phyloP scores from a whole-genome alignment of 1,140 invertebrate genomes.

The Drosophila sturtevanti region DNA sequence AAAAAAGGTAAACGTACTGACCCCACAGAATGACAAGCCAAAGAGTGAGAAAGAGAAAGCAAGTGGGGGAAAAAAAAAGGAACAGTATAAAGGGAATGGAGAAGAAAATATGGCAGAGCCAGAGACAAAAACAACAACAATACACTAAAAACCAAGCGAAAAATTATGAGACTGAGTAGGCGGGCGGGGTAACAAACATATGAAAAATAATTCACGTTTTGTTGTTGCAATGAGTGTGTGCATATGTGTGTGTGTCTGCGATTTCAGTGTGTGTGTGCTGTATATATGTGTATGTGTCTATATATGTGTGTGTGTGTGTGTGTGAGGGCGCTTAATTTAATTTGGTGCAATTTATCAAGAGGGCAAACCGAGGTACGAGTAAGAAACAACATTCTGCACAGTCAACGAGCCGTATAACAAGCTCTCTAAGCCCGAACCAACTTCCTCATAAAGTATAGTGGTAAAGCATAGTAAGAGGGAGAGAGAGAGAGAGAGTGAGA shows the following conservation, averaged over 20 bases:
- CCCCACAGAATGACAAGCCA: slow-evolving; percentile 33
- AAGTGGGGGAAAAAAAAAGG: slow-evolving; percentile 36
- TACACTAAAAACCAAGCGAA: slow-evolving; percentile 25
- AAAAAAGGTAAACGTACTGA: slow-evolving; percentile 67
- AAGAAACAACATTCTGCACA: slow-evolving; percentile 43
- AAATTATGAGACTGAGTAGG: slow-evolving; percentile 61
- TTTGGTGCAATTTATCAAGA: slow-evolving; percentile 74
- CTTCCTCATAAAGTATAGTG: slow-evolving; percentile 16
- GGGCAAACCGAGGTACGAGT: slow-evolving; percentile 19
- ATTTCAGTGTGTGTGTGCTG: slow-evolving; percentile 24
- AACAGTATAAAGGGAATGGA: too few relatives aligned
- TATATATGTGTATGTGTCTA: slow-evolving; percentile 10
- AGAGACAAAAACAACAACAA: background rate
- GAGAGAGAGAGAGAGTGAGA: too few relatives aligned
- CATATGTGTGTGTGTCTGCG: slow-evolving; percentile 26
- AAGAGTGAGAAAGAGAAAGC: background rate
- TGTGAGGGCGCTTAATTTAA: slow-evolving; percentile 70
- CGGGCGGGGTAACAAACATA: slow-evolving; percentile 44
- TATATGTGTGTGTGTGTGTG: slow-evolving; percentile 28
- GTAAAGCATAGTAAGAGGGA: background rate
- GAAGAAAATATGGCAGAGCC: slow-evolving; percentile 42
- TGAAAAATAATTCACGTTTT: slow-evolving; percentile 71
- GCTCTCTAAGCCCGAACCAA: slow-evolving; percentile 15
- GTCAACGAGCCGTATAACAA: slow-evolving; percentile 66
- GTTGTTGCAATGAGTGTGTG: slow-evolving; percentile 36